These are phyloP conservation scores for Rotaria magnacalcarata DNA, from an alignment of 2,888 invertebrate genomes.

Conservation along the genomic window DNA sequence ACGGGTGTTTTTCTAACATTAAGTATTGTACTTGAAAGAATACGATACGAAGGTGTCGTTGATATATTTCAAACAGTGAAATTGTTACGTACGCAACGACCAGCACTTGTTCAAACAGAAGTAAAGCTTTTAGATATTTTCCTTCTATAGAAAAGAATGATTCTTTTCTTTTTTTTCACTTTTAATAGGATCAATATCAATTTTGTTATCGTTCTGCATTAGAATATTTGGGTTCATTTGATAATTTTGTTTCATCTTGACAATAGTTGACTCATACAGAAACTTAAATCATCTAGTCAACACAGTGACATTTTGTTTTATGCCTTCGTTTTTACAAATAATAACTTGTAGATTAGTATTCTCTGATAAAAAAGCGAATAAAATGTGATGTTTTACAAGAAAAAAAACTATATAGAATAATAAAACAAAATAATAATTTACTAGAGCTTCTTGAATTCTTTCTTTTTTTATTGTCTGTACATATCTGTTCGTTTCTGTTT, in stretches of 20 bases:
- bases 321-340: background rate
- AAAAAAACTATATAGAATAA: background rate
- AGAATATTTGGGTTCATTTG: conserved; percentile 65
- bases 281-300: background rate
- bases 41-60: conserved; percentile 98
- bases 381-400: conserved; percentile 15
- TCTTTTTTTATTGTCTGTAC: background rate
- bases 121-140: background rate
- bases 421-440: background rate
- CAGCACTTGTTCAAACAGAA: conserved; percentile 99
- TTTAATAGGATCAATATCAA: conserved; percentile 80
- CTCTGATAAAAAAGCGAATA: conserved; percentile 15
- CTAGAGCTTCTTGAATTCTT: background rate
- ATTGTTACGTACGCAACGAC: conserved; percentile 91
- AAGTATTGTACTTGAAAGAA: conserved; percentile 92
- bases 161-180: background rate
- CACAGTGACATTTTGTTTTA: background rate
- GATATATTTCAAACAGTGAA: conserved; percentile 98
- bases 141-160: background rate
- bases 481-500: background rate
- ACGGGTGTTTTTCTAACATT: conserved; percentile 97
- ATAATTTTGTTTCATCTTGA: conserved; percentile 13
- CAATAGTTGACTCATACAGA: background rate
- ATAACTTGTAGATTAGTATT: background rate
- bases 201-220: conserved; percentile 97